These are phyloP conservation scores for Samia ricini DNA, from an alignment of 1,140 invertebrate genomes.

Conservation along the genomic window DNA sequence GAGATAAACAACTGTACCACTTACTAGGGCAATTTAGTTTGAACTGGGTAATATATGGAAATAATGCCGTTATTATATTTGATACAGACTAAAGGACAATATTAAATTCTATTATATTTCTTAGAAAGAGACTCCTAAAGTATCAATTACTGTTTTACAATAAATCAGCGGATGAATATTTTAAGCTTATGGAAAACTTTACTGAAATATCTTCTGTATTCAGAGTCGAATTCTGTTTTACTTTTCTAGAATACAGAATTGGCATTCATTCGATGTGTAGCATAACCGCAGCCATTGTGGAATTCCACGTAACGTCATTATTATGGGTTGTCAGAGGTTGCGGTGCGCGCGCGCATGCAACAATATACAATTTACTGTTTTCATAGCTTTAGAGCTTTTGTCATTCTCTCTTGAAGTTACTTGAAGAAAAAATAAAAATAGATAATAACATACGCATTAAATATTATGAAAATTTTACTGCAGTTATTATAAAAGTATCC, in stretches of 20 bases:
- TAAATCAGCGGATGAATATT: no score
- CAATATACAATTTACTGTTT: background rate
- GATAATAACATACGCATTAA: background rate
- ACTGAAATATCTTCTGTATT: background rate
- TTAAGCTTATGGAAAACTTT: background rate
- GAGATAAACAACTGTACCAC: no score
- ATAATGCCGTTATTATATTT: no score
- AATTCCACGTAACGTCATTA: constrained; percentile 35
- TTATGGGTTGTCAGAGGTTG: background rate
- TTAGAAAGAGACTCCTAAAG: no score
- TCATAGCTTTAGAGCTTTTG: background rate
- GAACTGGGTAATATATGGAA: no score
- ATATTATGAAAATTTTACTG: background rate
- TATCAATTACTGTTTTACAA: no score
- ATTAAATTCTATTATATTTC: no score
- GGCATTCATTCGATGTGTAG: background rate
- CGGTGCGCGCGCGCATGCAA: background rate
- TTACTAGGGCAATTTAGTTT: no score
- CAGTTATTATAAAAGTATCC: background rate
- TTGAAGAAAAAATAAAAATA: background rate
- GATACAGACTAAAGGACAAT: no score
- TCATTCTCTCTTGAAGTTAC: background rate
- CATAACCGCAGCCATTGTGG: constrained; percentile 25
- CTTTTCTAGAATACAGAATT: background rate
- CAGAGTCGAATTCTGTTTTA: background rate